Evolutionary conservation across 2,113 vertebrate genomes (phyloP).

Genomic region (Sinocyclocheilus anophthalmus): DNA sequence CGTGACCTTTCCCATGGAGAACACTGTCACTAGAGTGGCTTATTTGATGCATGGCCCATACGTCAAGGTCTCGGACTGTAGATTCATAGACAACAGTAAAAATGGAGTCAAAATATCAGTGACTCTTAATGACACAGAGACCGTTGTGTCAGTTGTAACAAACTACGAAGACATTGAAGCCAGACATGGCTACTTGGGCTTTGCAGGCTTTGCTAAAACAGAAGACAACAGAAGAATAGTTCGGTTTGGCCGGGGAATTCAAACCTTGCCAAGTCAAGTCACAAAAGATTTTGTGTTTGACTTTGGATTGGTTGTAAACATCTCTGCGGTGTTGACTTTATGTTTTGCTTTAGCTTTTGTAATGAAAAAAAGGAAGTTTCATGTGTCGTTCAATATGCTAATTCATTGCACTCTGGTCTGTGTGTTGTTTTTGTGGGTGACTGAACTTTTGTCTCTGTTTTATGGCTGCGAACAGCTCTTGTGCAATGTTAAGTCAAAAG

Average conservation of each 20-base stretch:
- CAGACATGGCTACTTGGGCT: slow-evolving; percentile 87
- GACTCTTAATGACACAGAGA: slow-evolving; percentile 87
- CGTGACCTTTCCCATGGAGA: slow-evolving; percentile 88
- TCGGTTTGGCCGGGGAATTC: slow-evolving; percentile 80
- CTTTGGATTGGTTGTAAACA: slow-evolving; percentile 80
- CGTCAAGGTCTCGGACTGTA: slow-evolving; percentile 87
- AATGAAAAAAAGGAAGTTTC: slow-evolving; percentile 80
- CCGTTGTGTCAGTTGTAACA: slow-evolving; percentile 85
- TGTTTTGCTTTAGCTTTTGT: slow-evolving; percentile 77
- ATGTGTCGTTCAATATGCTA: slow-evolving; percentile 80
- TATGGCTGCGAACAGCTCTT: slow-evolving; percentile 79
- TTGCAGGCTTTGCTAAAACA: slow-evolving; percentile 85
- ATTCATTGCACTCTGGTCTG: slow-evolving; percentile 80
- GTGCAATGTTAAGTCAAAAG: slow-evolving; percentile 76
- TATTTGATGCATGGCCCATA: slow-evolving; percentile 93
- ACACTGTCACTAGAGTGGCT: slow-evolving; percentile 80
- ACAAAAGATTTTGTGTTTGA: slow-evolving; percentile 67
- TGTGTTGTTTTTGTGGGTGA: slow-evolving; percentile 80
- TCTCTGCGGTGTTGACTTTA: slow-evolving; percentile 75
- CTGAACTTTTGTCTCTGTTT: slow-evolving; percentile 83
- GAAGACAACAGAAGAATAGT: slow-evolving; percentile 71
- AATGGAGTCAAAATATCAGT: slow-evolving; percentile 86
- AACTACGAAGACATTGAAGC: slow-evolving; percentile 87
- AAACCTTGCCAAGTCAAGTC: slow-evolving; percentile 61
- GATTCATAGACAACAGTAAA: slow-evolving; percentile 83